Evolutionary conservation across 2,888 invertebrate genomes (phyloP).

Genomic region (Rhingia rostrata): DNA sequence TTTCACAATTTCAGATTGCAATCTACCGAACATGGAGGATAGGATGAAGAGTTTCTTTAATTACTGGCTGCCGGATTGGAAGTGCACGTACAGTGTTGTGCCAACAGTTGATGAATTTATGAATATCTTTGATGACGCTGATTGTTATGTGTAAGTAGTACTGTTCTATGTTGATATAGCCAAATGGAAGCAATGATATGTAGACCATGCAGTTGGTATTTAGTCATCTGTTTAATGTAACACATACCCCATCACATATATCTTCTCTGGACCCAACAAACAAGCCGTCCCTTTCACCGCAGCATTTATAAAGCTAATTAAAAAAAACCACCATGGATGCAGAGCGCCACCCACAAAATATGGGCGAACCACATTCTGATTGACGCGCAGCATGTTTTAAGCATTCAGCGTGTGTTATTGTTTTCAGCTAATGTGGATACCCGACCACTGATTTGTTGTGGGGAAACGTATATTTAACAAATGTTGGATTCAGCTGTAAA

Average conservation of each 20-base stretch:
- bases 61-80: constrained; percentile 84
- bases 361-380: constrained; percentile 22
- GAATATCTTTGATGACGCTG: constrained; percentile 83
- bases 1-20: constrained; percentile 77
- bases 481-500: not conserved
- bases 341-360: constrained; percentile 2
- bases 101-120: constrained; percentile 84
- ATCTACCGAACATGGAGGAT: constrained; percentile 83
- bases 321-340: not conserved
- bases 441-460: not conserved
- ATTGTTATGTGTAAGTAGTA: constrained; percentile 85
- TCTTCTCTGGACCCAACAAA: not conserved
- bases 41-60: constrained; percentile 83
- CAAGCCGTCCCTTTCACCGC: not conserved
- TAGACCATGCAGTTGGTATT: no score
- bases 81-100: constrained; percentile 82
- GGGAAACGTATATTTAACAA: not conserved
- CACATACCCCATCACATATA: no score
- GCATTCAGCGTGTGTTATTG: not conserved
- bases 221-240: no score
- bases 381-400: constrained; percentile 17
- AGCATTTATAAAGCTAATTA: constrained; percentile 10
- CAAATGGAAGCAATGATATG: not conserved
- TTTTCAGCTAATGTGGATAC: not conserved
- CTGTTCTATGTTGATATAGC: not conserved